Percentiles rank a stretch among this genome's conserved stretches.
Evolutionary conservation across 2,797 vertebrate genomes (phyloP).

Genomic region (Sebastes iracundus): DNA sequence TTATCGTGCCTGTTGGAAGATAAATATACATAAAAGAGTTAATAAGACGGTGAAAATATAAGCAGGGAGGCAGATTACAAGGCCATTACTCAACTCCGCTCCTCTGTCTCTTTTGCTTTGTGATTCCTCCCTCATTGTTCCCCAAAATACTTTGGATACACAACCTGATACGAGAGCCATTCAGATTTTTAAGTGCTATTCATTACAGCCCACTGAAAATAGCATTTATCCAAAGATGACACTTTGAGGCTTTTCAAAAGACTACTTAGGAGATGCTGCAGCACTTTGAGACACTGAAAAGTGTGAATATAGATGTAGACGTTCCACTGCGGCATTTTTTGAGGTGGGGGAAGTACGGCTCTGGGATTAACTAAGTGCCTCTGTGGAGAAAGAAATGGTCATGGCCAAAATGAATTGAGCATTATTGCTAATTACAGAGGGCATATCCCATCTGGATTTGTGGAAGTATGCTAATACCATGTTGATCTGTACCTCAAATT

Average conservation of each 20-base stretch:
- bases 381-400: conserved; percentile 24
- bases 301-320: conserved; percentile 41
- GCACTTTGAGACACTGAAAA: conserved; percentile 38
- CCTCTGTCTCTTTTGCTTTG: conserved; percentile 63
- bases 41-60: conserved; percentile 56
- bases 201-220: conserved; percentile 67
- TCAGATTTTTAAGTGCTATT: conserved; percentile 75
- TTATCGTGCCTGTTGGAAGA: conserved; percentile 42
- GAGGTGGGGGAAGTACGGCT: conserved; percentile 50
- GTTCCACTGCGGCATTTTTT: conserved; percentile 45
- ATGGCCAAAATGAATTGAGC: conserved; percentile 46
- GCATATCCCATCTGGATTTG: conserved; percentile 54
- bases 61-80: conserved; percentile 60
- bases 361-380: conserved; percentile 43
- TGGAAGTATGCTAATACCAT: conserved; percentile 62
- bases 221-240: conserved; percentile 70
- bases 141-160: conserved; percentile 62
- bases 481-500: conserved; percentile 65
- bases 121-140: conserved; percentile 72
- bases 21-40: conserved; percentile 56
- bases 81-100: conserved; percentile 67
- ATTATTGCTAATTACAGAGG: conserved; percentile 64
- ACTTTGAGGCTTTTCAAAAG: conserved; percentile 66
- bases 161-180: conserved; percentile 73
- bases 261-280: conserved; percentile 50